Evolutionary conservation across 2,888 invertebrate genomes (phyloP), one percentile per base, ranked within the genome.

Genomic region (Hypolimnas misippus): DNA sequence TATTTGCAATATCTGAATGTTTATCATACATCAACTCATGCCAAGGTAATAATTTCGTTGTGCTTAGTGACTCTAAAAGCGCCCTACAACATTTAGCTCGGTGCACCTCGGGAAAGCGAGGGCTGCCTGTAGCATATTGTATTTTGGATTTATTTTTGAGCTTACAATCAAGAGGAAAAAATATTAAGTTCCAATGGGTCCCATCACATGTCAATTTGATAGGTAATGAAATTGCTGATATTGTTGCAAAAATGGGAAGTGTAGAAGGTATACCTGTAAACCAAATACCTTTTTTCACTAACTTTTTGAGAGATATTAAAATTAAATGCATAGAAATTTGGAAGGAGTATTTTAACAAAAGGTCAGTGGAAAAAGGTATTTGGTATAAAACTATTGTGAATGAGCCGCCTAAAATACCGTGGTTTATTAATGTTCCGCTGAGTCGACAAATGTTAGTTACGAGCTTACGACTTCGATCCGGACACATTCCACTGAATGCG

Each of bases 21-120:
- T 31, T 69, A 8, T 42, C 58, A 4, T 67, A 69, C 42, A 57
- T 65, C 3, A 8, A 54, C 8, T 51, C 60, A 2, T 35, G 53
- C 8, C 38, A 55, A 25, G 56, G 50, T 38, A 55, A 63, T 14
- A 57, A 53, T 14, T 65, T 66, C 40, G 62, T 69, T 4, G 61
- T 69, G 21, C 50, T 67, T 7, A 63, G 62, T 7, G 69, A 67
- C 17, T 67, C 65, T 33, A 65, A 59, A 57, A 65, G 66, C 40
- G 57, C 65, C 4, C 52, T 69, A 10, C 65, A 63, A 53, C 65
- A 63, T 51, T 38, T 66, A 49, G 67, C 63, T 67, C 64, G 66
- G 12, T 67, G 64, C 51, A 44, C 63, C 66, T 66, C 65, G 52
- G 31, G 25, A 8, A 38, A 19, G 33, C 52, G 66, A 67, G 67